These are phyloP conservation scores for Cyrtonyx montezumae DNA, from an alignment of 2,113 vertebrate species.

Conservation along the genomic window DNA sequence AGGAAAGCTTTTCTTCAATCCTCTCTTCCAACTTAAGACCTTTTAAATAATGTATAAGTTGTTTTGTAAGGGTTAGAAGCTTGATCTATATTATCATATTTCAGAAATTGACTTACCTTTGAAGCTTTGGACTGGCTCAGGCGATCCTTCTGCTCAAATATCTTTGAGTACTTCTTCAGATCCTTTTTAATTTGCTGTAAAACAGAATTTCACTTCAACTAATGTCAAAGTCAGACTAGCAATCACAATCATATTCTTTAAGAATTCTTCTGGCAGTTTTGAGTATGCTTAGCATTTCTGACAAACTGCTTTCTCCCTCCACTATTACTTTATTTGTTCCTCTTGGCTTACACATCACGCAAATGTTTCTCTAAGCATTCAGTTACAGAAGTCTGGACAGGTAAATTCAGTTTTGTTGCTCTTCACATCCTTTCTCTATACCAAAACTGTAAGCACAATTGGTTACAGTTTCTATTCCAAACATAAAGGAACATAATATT, in stretches of 20 bases:
- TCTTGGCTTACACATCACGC: not conserved
- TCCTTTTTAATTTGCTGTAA: conserved; percentile 96
- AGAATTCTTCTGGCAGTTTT: not conserved
- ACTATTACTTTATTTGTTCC: not conserved
- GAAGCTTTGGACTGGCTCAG: conserved; percentile 98
- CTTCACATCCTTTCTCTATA: not conserved
- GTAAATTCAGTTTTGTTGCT: not conserved
- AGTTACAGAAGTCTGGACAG: not conserved
- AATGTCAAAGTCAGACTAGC: not conserved
- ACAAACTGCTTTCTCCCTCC: not conserved
- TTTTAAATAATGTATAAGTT: not conserved
- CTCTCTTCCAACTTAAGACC: not conserved
- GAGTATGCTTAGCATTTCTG: not conserved
- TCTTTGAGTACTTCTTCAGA: conserved; percentile 98
- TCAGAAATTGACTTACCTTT: conserved; percentile 81
- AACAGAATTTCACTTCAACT: conserved; percentile 8
- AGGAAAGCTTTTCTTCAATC: not conserved
- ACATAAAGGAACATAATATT: not conserved
- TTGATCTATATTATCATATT: not conserved
- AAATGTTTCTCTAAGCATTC: not conserved
- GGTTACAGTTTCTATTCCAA: not conserved
- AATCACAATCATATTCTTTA: not conserved
- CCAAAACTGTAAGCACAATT: not conserved
- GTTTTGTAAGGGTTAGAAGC: not conserved
- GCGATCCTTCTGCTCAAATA: conserved; percentile 99